A percentile compares a stretch with the other conserved stretches of the same genome.
phyloP scores from a whole-genome alignment of 2,888 invertebrate genomes.

The Drosophila pegasa region DNA sequence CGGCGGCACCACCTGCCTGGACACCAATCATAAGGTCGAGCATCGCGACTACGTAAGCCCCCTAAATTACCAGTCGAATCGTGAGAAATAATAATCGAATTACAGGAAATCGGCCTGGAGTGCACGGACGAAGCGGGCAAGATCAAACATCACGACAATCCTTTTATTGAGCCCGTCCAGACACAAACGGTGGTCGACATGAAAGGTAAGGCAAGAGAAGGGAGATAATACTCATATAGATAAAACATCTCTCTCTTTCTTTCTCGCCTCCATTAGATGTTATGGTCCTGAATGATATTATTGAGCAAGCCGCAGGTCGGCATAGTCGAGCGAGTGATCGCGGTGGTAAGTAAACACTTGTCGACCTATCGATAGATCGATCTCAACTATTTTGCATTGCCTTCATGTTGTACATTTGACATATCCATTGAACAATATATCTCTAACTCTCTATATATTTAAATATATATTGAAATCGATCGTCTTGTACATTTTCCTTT shows the following conservation, averaged over 20 bases:
- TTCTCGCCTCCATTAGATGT: slow-evolving; percentile 88
- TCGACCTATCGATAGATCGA: slow-evolving; percentile 41
- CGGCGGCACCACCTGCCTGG: slow-evolving; percentile 86
- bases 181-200: slow-evolving; percentile 96
- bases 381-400: slow-evolving; percentile 56
- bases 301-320: slow-evolving; percentile 96
- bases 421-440: slow-evolving; percentile 42
- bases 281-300: slow-evolving; percentile 98
- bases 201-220: slow-evolving; percentile 89
- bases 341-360: slow-evolving; percentile 89
- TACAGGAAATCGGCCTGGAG: slow-evolving; percentile 92
- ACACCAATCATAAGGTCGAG: slow-evolving; percentile 87
- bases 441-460: not conserved
- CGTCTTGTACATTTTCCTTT: slow-evolving; percentile 55
- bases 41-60: slow-evolving; percentile 90
- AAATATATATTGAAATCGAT: slow-evolving; percentile 49
- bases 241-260: not conserved
- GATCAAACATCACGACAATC: slow-evolving; percentile 94
- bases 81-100: not conserved
- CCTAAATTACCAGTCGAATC: not conserved
- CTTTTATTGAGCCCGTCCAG: slow-evolving; percentile 94
- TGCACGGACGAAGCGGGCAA: slow-evolving; percentile 92
- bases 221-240: not conserved
- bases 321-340: slow-evolving; percentile 94
- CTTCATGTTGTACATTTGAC: slow-evolving; percentile 62